These are phyloP conservation scores for Protonemura montana DNA, from an alignment of 2,888 invertebrate species.

Conservation along the genomic window DNA sequence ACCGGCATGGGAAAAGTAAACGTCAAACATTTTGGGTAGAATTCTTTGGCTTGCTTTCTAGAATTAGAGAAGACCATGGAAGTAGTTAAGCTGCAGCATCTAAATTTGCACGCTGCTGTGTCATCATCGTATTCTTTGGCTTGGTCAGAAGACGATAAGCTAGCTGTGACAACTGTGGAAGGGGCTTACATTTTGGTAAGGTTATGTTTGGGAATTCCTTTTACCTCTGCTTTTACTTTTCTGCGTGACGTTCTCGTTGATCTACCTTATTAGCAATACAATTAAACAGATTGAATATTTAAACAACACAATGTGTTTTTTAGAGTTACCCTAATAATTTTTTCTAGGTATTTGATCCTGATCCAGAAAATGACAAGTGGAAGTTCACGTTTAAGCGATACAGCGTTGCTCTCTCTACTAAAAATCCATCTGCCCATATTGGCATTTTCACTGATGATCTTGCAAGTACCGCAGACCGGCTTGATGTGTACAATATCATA, in stretches of 20 bases:
- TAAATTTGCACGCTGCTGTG: neutral
- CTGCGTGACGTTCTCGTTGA: no score
- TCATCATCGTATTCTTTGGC: neutral
- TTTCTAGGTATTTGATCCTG: neutral
- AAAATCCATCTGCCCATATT: neutral
- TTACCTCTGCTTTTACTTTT: no score
- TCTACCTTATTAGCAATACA: no score
- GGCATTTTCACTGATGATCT: neutral
- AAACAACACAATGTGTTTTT: neutral
- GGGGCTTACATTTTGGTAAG: neutral
- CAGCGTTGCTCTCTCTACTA: neutral
- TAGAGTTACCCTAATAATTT: neutral
- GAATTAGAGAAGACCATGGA: neutral
- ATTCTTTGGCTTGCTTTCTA: no score
- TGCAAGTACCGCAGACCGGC: neutral
- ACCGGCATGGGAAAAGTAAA: no score
- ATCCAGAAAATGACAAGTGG: neutral
- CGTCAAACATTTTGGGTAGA: no score
- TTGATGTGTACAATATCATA: neutral
- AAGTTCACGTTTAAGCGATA: neutral
- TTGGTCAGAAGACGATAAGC: neutral
- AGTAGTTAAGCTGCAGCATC: neutral
- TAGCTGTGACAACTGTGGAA: neutral
- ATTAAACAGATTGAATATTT: no score
- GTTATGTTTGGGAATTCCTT: neutral